Conservation (phyloP, 2,888 invertebrate genomes). For the Caenorhabditis panamensis region DNA sequence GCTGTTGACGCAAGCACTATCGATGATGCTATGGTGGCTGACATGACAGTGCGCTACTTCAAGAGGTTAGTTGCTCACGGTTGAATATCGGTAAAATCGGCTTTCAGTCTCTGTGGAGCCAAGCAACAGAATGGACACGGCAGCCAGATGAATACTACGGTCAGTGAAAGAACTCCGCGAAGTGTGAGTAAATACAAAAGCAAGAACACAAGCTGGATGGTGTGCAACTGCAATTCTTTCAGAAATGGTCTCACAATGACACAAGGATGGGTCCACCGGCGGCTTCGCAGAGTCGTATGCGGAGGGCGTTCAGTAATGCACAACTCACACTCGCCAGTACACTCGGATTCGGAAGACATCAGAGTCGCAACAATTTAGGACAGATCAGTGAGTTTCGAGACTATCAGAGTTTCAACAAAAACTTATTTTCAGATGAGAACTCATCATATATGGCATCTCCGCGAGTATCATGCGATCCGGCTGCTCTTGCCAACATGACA, state of each 20-base stretch:
- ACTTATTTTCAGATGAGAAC: constrained; percentile 42
- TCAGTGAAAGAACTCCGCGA: constrained; percentile 47
- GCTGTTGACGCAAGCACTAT: constrained; percentile 9
- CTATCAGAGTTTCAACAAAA: not conserved
- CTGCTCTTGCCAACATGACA: constrained; percentile 61
- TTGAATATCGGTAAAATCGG: not conserved
- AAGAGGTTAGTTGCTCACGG: constrained; percentile 12
- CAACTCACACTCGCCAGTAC: constrained; percentile 50
- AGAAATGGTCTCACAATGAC: constrained; percentile 61
- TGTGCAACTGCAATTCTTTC: not conserved
- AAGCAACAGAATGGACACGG: constrained; percentile 40
- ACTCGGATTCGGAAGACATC: constrained; percentile 55
- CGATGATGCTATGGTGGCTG: constrained; percentile 36
- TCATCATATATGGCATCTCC: constrained; percentile 55
- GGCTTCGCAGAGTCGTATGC: constrained; percentile 59
- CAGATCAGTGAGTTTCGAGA: constrained; percentile 52
- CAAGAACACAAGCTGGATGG: too few species aligned
- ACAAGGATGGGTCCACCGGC: constrained; percentile 31
- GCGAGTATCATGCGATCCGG: constrained; percentile 59
- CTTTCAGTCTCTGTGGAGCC: constrained; percentile 43
- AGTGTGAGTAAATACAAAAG: too few species aligned
- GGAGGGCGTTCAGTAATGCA: constrained; percentile 58
- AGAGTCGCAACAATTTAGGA: constrained; percentile 55
- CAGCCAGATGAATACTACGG: constrained; percentile 48
- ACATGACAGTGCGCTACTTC: constrained; percentile 40